Conservation (phyloP, 2,888 invertebrate genomes). For the Hydriomena furcata region DNA sequence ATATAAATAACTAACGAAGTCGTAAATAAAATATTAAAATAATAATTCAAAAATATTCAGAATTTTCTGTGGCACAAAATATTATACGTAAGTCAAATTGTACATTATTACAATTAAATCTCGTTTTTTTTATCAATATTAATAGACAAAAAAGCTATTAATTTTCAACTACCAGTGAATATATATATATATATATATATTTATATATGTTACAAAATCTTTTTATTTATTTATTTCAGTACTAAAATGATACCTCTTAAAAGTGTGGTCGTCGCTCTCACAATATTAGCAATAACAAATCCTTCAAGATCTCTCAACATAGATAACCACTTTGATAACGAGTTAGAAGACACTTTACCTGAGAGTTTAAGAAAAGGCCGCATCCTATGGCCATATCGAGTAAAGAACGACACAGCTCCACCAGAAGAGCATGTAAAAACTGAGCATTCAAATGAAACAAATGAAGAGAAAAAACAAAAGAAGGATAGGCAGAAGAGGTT, state of each 20-base stretch:
- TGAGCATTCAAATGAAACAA: not conserved
- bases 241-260: constrained; percentile 52
- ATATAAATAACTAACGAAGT: not conserved
- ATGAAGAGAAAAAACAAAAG: constrained; percentile 23
- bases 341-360: not conserved
- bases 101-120: no score
- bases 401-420: constrained; percentile 38
- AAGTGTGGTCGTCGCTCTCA: constrained; percentile 25
- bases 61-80: not conserved
- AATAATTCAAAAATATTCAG: not conserved
- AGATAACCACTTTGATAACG: constrained; percentile 2
- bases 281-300: constrained; percentile 19
- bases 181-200: no score
- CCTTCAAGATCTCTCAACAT: constrained; percentile 24
- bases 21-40: not conserved
- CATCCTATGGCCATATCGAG: constrained; percentile 64
- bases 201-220: no score
- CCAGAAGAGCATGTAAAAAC: constrained; percentile 12
- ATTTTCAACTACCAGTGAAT: no score
- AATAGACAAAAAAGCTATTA: no score
- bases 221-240: constrained; percentile 31
- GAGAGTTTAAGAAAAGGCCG: constrained; percentile 43
- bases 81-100: no score
- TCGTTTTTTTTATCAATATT: no score
- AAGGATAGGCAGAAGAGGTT: constrained; percentile 48